These are phyloP conservation scores for Rhaphigaster nebulosa DNA, from an alignment of 2,888 invertebrate genomes.

Conservation along the genomic window DNA sequence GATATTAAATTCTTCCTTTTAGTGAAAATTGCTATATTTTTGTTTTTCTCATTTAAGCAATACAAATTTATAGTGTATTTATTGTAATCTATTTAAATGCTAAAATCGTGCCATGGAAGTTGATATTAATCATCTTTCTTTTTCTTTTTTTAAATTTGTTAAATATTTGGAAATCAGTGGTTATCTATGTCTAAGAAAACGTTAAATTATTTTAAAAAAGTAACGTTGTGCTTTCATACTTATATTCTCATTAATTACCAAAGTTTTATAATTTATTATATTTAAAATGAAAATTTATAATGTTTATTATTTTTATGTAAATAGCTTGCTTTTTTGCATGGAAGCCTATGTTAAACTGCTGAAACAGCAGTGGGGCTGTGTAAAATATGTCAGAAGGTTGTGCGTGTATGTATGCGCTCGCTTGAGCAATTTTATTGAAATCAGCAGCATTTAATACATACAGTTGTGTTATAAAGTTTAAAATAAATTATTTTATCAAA, in stretches of 20 bases:
- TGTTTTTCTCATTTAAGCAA: not conserved
- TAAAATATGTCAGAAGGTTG: conserved; percentile 59
- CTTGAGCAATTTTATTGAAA: conserved; percentile 55
- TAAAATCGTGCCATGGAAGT: conserved; percentile 51
- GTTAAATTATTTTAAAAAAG: conserved; percentile 44
- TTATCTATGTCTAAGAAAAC: conserved; percentile 36
- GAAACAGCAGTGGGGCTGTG: conserved; percentile 55
- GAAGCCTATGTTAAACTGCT: conserved; percentile 54
- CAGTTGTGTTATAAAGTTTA: conserved; percentile 54
- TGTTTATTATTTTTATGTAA: conserved; percentile 46
- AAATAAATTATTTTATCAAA: conserved; percentile 56
- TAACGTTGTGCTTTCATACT: conserved; percentile 57
- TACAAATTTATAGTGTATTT: not conserved
- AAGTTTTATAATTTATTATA: conserved; percentile 57
- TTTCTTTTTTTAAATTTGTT: conserved; percentile 47
- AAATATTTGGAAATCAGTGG: conserved; percentile 47
- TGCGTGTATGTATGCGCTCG: conserved; percentile 56
- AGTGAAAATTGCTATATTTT: not conserved
- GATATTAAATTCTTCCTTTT: conserved; percentile 35
- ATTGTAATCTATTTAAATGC: conserved; percentile 32
- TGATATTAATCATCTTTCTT: not conserved
- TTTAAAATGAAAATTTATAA: conserved; percentile 47
- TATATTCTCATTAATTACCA: conserved; percentile 53
- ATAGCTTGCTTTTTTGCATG: conserved; percentile 57
- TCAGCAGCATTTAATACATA: conserved; percentile 52